A percentile compares a stretch with the other conserved stretches of the same genome.
These are phyloP conservation scores for Danio choprae DNA, from an alignment of 2,797 vertebrate genomes.

Conservation along the genomic window DNA sequence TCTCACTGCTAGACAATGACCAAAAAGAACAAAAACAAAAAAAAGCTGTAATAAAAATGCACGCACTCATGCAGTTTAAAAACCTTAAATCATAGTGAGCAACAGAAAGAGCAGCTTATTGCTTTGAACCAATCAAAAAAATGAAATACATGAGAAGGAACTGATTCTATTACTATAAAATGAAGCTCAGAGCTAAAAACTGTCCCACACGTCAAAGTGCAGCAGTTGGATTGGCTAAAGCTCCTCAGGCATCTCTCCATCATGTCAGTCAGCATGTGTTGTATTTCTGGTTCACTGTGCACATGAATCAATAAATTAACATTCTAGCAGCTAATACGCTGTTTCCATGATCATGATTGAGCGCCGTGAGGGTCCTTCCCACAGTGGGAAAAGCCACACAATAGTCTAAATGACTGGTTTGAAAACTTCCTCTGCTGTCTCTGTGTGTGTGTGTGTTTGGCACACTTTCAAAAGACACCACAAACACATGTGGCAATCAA, in stretches of 20 bases:
- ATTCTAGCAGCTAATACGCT: not conserved
- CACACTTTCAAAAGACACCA: slow-evolving; percentile 32
- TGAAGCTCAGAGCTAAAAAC: not conserved
- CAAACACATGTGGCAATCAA: slow-evolving; percentile 47
- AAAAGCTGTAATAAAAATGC: not conserved
- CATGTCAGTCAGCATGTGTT: slow-evolving; percentile 8
- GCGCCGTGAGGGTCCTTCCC: not conserved
- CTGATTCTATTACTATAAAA: not conserved
- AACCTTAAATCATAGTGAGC: not conserved
- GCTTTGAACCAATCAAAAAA: slow-evolving; percentile 1
- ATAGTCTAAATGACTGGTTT: slow-evolving; percentile 29
- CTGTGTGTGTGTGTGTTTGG: slow-evolving; percentile 13
- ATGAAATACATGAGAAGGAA: slow-evolving; percentile 18
- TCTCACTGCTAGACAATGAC: no score
- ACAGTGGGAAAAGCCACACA: slow-evolving; percentile 29
- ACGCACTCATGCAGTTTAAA: not conserved
- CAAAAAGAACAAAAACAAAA: not conserved
- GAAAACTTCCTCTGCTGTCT: slow-evolving; percentile 12
- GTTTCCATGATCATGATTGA: slow-evolving; percentile 7
- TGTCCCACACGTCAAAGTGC: not conserved
- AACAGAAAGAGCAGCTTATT: not conserved
- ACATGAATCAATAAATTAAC: slow-evolving; percentile 30
- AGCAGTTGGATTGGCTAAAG: not conserved
- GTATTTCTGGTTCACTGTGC: not conserved
- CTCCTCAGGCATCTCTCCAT: not conserved